Evolutionary conservation across 2,113 vertebrate genomes (phyloP).

Genomic region (Cacatua alba): DNA sequence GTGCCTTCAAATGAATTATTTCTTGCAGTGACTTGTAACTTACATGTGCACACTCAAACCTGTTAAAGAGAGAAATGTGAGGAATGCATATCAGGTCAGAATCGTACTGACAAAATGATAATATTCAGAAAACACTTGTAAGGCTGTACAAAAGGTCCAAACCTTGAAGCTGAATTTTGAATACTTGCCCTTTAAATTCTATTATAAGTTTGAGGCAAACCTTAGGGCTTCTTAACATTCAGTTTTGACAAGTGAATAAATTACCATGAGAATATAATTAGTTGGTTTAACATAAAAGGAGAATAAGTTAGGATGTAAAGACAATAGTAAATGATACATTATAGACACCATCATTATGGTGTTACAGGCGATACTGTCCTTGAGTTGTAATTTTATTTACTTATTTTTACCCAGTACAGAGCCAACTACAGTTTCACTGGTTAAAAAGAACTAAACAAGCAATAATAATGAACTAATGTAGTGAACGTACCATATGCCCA

Average conservation of each 20-base stretch:
- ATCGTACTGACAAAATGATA: neutral
- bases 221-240: constrained; percentile 2
- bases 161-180: constrained; percentile 42
- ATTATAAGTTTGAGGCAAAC: constrained; percentile 30
- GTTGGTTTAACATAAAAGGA: neutral
- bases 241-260: constrained; percentile 47
- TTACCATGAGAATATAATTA: constrained; percentile 17
- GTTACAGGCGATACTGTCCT: neutral
- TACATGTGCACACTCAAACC: neutral
- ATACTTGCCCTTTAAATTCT: constrained; percentile 49
- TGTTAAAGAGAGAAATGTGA: neutral
- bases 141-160: constrained; percentile 29
- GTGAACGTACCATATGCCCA: neutral
- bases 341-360: neutral
- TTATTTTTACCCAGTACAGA: neutral
- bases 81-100: constrained; percentile 26
- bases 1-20: neutral
- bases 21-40: neutral
- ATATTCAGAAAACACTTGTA: constrained; percentile 7
- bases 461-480: neutral
- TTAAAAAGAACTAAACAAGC: neutral
- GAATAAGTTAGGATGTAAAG: neutral
- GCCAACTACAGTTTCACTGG: neutral
- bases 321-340: neutral
- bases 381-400: neutral